Evolutionary conservation across 2,797 vertebrate species (phyloP), one percentile per base, ranked within the genome.

Genomic region (Oophaga sylvatica): DNA sequence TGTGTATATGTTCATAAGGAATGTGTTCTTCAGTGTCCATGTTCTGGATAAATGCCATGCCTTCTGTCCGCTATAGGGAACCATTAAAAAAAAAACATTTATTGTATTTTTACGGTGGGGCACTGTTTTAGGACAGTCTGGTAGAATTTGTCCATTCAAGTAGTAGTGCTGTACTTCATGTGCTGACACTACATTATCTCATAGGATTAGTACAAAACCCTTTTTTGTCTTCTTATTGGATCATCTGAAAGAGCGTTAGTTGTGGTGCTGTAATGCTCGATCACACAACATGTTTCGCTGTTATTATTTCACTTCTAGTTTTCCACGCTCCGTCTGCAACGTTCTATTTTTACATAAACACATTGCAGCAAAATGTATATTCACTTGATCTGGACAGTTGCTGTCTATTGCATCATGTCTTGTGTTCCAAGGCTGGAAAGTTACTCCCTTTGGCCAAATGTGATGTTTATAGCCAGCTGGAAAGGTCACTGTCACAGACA

Each of bases 401-500:
- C 87, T 76, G 80, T 82, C 80, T 83, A 26, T 67, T 77, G 59
- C 29, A 77, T 87, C 73, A 20, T 15, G 22, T 87, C 71, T 67
- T 57, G 48, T 87, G 67, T 41, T 26, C 73, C 31, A 67, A 76
- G n/a, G 60, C 60, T 88, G 87, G 70, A 88, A 83, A 80, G 87
- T 83, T 53, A 73, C 76, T 84, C 76, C 87, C 87, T 84, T 80
- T 53, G 80, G 82, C 82, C 76, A 88, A 84, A 80, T 73, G 53
- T 41, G 67, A 84, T 84, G 81, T 56, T 60, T 84, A 62, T 59
- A 84, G 65, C 75, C 83, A 48, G 63, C 81, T 63, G 17, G 22
- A 88, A 88, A 88, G 87, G 87, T 88, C 77, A 80, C 65, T 80
- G 87, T 80, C 82, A 88, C 11, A 75, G 82, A 53, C 87, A 73